Base-by-base conservation (phyloP, 2,797 vertebrate genomes). In the Discoglossus pictus region DNA sequence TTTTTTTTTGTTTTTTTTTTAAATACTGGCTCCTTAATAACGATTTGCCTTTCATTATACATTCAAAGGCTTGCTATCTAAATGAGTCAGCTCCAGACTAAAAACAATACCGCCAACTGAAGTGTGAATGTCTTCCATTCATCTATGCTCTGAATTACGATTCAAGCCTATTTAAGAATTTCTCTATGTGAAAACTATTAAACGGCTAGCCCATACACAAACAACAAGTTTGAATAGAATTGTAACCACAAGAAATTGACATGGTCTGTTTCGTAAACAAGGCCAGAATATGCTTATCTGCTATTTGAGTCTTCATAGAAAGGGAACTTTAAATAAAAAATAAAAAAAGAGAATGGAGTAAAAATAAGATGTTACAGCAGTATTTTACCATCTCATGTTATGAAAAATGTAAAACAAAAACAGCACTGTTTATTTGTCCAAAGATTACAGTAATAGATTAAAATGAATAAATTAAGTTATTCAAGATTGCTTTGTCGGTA, bases 91-190 rank as follows among this genome's bases (percentile, higher is more conserved):
- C 58, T 54, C 50, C 54, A 23, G 50, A 46, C 66, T 11, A n/a
- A 27, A 68, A 21, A 62, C 59, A 63, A 70, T 62, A 18, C 21
- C 15, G 21, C 42, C 15, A n/a, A 50, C 23, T 48, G 59, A 63
- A 34, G 43, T 56, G 60, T 63, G 60, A 70, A 70, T 62, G 67
- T 63, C 60, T 16, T 16, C 59, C 16, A 69, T 69, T 70, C 67
- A 63, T 46, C 4, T 5, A 6, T 12, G 12, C 20, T 13, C 20
- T 55, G 62, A 54, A 64, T 69, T 40, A 62, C 34, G 15, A 42
- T 56, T 47, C 60, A 63, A 46, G 51, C 60, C 60, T 50, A 42
- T 21, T 54, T 65, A 44, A 15, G n/a, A 55, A 53, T 23, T 40
- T 31, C 66, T 68, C 60, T 61, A 54, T 54, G 31, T 44, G 66